A percentile compares a stretch with the other conserved stretches of the same genome.
These are phyloP conservation scores for Echinometra lucunter DNA, from an alignment of 53 echinoderm and acorn worm genomes.

Conservation along the genomic window DNA sequence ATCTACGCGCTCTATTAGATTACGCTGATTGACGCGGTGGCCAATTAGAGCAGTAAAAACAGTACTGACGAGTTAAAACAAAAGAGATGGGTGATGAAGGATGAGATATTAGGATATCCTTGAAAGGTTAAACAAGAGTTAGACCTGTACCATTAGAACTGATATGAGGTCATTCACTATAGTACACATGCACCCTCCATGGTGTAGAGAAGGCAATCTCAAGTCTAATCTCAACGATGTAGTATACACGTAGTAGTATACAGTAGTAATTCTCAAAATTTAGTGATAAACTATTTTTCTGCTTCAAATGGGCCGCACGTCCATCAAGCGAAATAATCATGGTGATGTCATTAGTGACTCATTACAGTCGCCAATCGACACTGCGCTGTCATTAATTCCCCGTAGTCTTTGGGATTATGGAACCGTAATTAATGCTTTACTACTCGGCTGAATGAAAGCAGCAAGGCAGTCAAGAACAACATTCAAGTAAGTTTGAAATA, in stretches of 20 bases:
- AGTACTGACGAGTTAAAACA: not conserved
- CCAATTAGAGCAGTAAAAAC: constrained; percentile 27
- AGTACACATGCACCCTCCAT: no score
- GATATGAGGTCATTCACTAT: not conserved
- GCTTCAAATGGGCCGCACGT: not conserved
- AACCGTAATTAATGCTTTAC: not conserved
- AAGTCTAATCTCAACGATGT: no score
- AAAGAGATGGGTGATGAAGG: not conserved
- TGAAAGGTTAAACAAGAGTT: not conserved
- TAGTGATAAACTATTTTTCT: not conserved
- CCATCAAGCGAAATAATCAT: not conserved
- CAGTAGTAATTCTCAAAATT: no score
- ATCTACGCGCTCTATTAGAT: constrained; percentile 34
- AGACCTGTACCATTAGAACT: not conserved
- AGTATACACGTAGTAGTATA: no score
- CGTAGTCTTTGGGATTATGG: not conserved
- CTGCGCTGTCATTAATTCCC: not conserved
- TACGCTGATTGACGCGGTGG: constrained; percentile 24
- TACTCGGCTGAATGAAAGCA: no score
- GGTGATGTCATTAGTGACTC: not conserved
- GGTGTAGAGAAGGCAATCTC: no score
- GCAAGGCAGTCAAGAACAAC: no score
- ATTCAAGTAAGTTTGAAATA: no score
- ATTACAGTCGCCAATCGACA: not conserved
- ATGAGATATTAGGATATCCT: constrained; percentile 3